Conservation (phyloP, 2,797 vertebrate genomes). For the Pyrrhura leucotis region DNA sequence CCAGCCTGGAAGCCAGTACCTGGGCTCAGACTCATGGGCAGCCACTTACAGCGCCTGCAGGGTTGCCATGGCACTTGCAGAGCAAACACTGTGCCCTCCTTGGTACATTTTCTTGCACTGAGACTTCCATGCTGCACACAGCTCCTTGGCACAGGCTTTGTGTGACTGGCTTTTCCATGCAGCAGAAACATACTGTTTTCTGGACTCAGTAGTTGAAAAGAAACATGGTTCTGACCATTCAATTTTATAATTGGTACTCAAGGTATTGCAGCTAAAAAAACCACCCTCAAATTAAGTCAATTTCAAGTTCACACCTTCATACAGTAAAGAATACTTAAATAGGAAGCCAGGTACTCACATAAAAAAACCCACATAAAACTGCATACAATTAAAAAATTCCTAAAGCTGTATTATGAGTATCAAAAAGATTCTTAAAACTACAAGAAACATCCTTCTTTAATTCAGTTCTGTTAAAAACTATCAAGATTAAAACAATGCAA, state of each 20-base stretch:
- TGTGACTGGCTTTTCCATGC: fast-evolving
- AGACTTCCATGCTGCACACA: not conserved
- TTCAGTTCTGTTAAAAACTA: not conserved
- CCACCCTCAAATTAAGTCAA: not conserved
- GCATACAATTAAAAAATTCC: not conserved
- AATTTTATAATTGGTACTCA: not conserved
- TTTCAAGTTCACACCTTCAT: not conserved
- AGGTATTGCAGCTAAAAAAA: not conserved
- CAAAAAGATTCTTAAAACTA: not conserved
- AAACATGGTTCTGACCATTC: not conserved
- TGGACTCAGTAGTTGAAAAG: not conserved
- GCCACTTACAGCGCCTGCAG: not conserved
- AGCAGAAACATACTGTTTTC: not conserved
- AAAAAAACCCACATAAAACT: not conserved
- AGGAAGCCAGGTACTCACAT: not conserved
- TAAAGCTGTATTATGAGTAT: not conserved
- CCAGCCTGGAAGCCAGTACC: not conserved
- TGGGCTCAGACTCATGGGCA: not conserved
- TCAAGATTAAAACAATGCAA: not conserved
- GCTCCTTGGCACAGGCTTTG: not conserved
- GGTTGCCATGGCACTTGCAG: not conserved
- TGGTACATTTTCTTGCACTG: not conserved
- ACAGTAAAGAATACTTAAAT: not conserved
- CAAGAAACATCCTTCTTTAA: not conserved
- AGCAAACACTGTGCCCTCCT: not conserved